Evolutionary conservation across 2,113 vertebrate genomes (phyloP), one percentile per base, ranked within the genome.

Genomic region (Halcyon malimbica): DNA sequence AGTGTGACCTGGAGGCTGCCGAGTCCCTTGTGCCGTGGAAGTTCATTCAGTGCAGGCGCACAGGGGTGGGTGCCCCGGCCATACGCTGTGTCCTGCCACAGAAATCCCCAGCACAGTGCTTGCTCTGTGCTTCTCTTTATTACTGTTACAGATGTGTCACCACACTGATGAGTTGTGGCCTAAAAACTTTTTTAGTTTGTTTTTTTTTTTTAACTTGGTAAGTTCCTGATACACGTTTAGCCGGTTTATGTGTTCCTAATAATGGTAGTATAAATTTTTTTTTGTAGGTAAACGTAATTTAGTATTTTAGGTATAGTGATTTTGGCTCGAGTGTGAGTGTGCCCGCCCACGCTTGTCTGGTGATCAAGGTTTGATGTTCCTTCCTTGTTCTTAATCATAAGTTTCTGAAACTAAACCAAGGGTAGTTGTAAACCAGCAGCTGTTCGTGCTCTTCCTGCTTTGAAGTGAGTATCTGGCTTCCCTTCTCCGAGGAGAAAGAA

Each of bases 81-180:
- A 10, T 33, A 2, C 0, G 1, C 4, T 15, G 26, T 19, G 63
- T 9, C 0, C 21, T 17, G 3, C 1, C 10, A 11, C 24, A 16
- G 62, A 18, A 23, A 25, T 18, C 54, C 50, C 10, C 3, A 3
- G 50, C 7, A 4, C 10, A 5, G 3, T 7, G 79, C 21, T 60
- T 64, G 1, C n/a, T 25, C 64, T 3, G 25, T 20, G 73, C 56
- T 24, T 8, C 56, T 23, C 2, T 19, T 29, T 3, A 0, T 8
- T 33, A 2, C 41, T 35, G 26, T 13, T 51, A 13, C 0, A 29
- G 37, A 11, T 35, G 50, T 92, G 65, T 17, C 73, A 7, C 18
- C 71, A 0, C 4, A 5, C 42, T 6, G 53, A n/a, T 29, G 73
- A 1, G 17, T 20, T 51, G 63, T 10, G 76, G 41, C 4, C 50